A percentile compares a stretch with the other conserved stretches of the same genome.
Evolutionary conservation across 2,113 vertebrate species (phyloP).

Genomic region (Mustelus asterias): DNA sequence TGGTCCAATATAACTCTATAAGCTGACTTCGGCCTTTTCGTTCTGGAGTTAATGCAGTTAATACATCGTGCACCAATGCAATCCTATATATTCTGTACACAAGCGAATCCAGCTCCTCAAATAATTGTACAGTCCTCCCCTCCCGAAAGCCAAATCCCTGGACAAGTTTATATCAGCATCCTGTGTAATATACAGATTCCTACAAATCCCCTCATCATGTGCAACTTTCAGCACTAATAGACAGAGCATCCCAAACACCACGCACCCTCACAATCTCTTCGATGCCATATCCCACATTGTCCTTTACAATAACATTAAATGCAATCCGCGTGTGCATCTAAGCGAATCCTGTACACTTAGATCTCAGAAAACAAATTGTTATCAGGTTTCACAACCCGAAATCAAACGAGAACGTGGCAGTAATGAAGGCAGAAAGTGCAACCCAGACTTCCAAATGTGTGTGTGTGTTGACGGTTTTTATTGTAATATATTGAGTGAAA

Average conservation of each 20-base stretch:
- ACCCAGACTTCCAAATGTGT: not conserved
- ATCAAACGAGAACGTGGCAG: not conserved
- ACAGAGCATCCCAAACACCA: not conserved
- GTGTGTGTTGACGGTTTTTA: not conserved
- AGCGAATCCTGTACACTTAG: not conserved
- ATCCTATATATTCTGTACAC: not conserved
- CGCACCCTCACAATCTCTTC: not conserved
- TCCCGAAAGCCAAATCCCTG: not conserved
- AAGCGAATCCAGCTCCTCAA: not conserved
- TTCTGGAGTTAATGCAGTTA: not conserved
- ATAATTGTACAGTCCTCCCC: not conserved
- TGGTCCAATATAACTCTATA: not conserved
- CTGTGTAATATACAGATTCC: not conserved
- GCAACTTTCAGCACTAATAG: not conserved
- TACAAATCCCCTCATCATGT: not conserved
- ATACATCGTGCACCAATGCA: not conserved
- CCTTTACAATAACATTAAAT: not conserved
- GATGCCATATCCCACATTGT: not conserved
- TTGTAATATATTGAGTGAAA: not conserved
- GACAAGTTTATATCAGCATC: not conserved
- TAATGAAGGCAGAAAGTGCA: not conserved
- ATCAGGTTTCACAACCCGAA: not conserved
- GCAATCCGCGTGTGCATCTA: not conserved
- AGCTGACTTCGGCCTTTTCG: not conserved
- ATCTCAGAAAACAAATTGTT: not conserved